Percentiles rank a stretch among this genome's conserved stretches.
phyloP scores from a whole-genome alignment of 1,140 invertebrate species.

The Chymomyza costata region DNA sequence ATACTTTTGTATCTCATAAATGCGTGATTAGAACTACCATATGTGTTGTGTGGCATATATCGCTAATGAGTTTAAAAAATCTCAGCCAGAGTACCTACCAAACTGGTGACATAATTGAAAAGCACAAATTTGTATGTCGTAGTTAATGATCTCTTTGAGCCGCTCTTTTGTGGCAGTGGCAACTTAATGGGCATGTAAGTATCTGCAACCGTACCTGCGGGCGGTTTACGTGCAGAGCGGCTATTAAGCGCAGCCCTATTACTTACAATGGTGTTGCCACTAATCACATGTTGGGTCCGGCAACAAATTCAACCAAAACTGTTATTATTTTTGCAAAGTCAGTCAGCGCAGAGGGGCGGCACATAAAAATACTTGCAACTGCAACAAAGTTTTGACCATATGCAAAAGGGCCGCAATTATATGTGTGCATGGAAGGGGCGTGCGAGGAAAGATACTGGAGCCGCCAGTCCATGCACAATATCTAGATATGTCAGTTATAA shows the following conservation, averaged over 20 bases:
- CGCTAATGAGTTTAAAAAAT: conserved; percentile 51
- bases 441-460: too few relatives aligned
- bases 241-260: conserved; percentile 15
- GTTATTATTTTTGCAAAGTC: conserved; percentile 56
- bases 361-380: too few relatives aligned
- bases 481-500: conserved; percentile 67
- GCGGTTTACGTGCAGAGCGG: conserved; percentile 1
- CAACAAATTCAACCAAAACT: conserved; percentile 47
- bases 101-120: too few relatives aligned
- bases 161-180: too few relatives aligned
- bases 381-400: conserved; percentile 33
- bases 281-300: conserved; percentile 49
- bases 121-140: neutral
- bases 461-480: conserved; percentile 20
- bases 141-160: conserved; percentile 13
- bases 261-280: conserved; percentile 48
- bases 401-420: conserved; percentile 21
- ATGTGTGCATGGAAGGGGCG: neutral
- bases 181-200: neutral
- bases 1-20: too few relatives aligned
- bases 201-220: neutral
- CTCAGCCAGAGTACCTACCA: too few relatives aligned
- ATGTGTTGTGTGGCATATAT: conserved; percentile 4
- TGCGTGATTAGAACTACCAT: too few relatives aligned
- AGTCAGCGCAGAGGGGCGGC: too few relatives aligned